Evolutionary conservation across 2,888 invertebrate species (phyloP).

Genomic region (Ornithoptera priamus): DNA sequence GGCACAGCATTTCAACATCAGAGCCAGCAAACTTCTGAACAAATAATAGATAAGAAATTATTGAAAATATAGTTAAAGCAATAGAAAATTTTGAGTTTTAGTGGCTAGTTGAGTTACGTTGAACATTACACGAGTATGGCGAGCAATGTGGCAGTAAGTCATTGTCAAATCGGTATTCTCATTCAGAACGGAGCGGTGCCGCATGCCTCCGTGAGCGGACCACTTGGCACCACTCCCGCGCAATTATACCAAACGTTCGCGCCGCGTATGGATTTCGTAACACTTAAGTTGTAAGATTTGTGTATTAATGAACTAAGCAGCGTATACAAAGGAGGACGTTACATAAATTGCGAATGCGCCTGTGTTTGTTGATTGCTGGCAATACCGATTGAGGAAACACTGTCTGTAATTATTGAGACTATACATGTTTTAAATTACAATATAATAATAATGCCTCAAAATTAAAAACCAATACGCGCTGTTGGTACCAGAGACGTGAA

Average conservation of each 20-base stretch:
- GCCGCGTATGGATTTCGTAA: slow-evolving; percentile 30
- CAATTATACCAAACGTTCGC: slow-evolving; percentile 21
- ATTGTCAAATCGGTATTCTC: slow-evolving; percentile 33
- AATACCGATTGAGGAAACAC: not conserved
- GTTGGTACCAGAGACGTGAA: too few relatives aligned
- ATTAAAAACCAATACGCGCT: too few relatives aligned
- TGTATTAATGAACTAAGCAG: slow-evolving; percentile 9
- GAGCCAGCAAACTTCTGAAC: not conserved
- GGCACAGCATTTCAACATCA: not conserved
- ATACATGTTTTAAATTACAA: not conserved
- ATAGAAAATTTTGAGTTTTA: not conserved
- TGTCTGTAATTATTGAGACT: not conserved
- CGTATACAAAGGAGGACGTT: not conserved
- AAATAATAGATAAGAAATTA: not conserved
- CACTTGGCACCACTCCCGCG: slow-evolving; percentile 34
- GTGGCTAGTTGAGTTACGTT: slow-evolving; percentile 19
- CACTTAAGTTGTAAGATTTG: slow-evolving; percentile 19
- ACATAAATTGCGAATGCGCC: not conserved
- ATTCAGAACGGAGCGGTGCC: slow-evolving; percentile 31
- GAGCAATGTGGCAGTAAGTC: slow-evolving; percentile 34
- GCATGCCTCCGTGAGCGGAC: slow-evolving; percentile 30
- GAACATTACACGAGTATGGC: slow-evolving; percentile 31
- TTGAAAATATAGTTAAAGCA: not conserved
- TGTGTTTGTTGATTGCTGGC: not conserved
- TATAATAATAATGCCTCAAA: too few relatives aligned